Percentiles rank a stretch among this genome's conserved stretches.
phyloP scores from a whole-genome alignment of 2,888 invertebrate genomes.

The Chromoteleia sp. region DNA sequence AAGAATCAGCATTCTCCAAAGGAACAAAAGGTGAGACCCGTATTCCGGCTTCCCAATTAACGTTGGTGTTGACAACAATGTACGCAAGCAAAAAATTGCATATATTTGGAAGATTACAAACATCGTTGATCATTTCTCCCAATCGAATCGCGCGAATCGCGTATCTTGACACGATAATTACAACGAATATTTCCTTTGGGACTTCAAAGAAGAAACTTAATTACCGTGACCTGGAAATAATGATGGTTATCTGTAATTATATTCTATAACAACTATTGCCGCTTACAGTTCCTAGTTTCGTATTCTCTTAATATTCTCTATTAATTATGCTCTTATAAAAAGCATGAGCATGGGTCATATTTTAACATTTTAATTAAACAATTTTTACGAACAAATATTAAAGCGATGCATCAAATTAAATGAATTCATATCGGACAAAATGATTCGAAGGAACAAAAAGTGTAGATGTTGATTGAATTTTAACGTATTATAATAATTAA shows the following conservation, averaged over 20 bases:
- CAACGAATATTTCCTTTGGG: slow-evolving; percentile 32
- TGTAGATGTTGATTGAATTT: neutral
- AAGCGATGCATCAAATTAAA: neutral
- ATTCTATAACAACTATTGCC: slow-evolving; percentile 38
- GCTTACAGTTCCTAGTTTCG: slow-evolving; percentile 21
- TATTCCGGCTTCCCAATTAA: slow-evolving; percentile 54
- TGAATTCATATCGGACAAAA: neutral
- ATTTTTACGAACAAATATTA: neutral
- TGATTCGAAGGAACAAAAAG: neutral
- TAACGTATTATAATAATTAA: too few species aligned
- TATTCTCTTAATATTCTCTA: slow-evolving; percentile 17
- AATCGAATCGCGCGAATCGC: slow-evolving; percentile 19
- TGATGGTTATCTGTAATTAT: slow-evolving; percentile 55
- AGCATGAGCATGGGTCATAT: neutral
- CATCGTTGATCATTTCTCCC: slow-evolving; percentile 19
- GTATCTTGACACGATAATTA: slow-evolving; percentile 53
- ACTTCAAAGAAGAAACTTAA: slow-evolving; percentile 35
- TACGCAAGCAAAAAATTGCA: slow-evolving; percentile 31
- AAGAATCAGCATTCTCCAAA: slow-evolving; percentile 60
- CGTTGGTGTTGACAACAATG: slow-evolving; percentile 46
- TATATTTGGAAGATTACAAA: slow-evolving; percentile 28
- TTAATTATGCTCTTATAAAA: slow-evolving; percentile 7
- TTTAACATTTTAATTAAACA: slow-evolving; percentile 4
- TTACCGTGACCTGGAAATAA: slow-evolving; percentile 41
- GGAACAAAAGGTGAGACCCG: slow-evolving; percentile 51